These are phyloP conservation scores for Lordiphosa mommai DNA, from an alignment of 1,140 invertebrate genomes.

Conservation along the genomic window DNA sequence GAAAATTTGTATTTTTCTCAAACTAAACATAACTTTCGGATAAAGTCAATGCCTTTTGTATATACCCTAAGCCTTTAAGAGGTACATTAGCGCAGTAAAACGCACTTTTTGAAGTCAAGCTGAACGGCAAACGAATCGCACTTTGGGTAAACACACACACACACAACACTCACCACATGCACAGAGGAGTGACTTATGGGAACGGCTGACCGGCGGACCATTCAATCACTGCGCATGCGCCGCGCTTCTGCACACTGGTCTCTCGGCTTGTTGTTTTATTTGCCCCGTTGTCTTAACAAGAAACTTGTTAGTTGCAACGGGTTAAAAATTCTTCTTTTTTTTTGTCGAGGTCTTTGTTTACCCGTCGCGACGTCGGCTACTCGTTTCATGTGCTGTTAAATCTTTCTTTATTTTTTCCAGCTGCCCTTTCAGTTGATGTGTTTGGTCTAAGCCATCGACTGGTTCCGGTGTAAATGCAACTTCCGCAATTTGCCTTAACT, in stretches of 20 bases:
- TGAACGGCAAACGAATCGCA: conserved; percentile 33
- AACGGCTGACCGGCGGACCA: conserved; percentile 39
- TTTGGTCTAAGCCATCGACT: conserved; percentile 41
- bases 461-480: conserved; percentile 60
- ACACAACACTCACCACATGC: neutral
- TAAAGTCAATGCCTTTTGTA: neutral
- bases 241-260: conserved; percentile 6
- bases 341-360: conserved; percentile 41
- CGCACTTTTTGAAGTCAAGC: conserved; percentile 16
- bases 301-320: conserved; percentile 77
- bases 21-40: no score
- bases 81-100: conserved; percentile 4
- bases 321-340: conserved; percentile 28
- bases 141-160: conserved; percentile 38
- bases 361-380: conserved; percentile 56
- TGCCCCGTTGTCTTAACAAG: conserved; percentile 71
- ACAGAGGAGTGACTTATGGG: conserved; percentile 57
- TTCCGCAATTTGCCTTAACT: conserved; percentile 44
- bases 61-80: neutral
- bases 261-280: conserved; percentile 59
- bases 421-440: conserved; percentile 60
- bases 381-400: conserved; percentile 35
- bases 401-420: conserved; percentile 41
- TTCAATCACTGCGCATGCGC: conserved; percentile 59
- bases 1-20: no score